A percentile compares a stretch with the other conserved stretches of the same genome.
Conservation (phyloP, 2,888 invertebrate genomes). For the Andrena trimmerana region DNA sequence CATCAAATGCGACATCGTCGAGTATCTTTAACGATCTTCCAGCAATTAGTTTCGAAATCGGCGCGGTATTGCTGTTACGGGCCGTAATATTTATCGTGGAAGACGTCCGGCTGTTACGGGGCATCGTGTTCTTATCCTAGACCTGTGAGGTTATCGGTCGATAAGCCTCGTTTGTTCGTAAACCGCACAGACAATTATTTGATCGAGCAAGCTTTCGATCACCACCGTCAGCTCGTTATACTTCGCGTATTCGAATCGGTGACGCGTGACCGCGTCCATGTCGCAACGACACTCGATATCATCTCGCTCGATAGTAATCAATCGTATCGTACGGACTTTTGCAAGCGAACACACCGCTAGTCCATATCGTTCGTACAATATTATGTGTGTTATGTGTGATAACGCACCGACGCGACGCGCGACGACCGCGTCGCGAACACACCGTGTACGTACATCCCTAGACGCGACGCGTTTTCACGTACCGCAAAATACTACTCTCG, state of each 20-base stretch:
- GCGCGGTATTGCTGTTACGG: constrained; percentile 12
- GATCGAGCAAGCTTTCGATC: not conserved
- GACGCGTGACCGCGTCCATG: not conserved
- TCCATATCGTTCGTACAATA: not conserved
- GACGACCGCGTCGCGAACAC: constrained; percentile 10
- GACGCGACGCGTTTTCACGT: not conserved
- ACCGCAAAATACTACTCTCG: constrained; percentile 9
- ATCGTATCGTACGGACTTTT: constrained; percentile 10
- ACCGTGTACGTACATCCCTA: not conserved
- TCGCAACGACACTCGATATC: no score
- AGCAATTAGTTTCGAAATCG: constrained; percentile 34
- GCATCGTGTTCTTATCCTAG: constrained; percentile 16
- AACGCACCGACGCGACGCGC: not conserved
- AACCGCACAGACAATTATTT: not conserved
- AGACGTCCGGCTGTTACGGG: constrained; percentile 2
- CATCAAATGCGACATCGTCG: constrained; percentile 97
- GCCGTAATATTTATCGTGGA: constrained; percentile 1
- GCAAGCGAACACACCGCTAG: constrained; percentile 1
- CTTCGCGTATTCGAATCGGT: not conserved
- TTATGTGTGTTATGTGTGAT: constrained; percentile 19
- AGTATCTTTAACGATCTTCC: constrained; percentile 90
- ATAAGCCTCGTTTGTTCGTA: constrained; percentile 11
- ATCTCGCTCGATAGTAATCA: constrained; percentile 4
- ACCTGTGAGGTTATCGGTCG: constrained; percentile 3
- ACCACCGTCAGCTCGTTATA: not conserved